These are phyloP conservation scores for Eira barbara DNA, from an alignment of 2,113 vertebrate species.

Conservation along the genomic window DNA sequence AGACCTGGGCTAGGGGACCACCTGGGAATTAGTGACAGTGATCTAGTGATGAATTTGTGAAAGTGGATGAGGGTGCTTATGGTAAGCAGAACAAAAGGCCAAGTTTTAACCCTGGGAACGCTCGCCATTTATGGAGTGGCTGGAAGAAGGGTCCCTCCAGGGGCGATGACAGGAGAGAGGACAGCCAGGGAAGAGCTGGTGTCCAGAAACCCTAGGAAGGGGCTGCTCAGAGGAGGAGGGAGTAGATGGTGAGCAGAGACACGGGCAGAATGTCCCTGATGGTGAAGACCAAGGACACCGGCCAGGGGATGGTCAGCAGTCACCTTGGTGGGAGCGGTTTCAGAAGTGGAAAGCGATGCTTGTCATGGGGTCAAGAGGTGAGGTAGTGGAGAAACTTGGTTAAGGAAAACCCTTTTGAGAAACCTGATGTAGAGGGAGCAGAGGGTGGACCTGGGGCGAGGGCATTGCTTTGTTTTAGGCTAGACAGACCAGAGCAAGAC, in stretches of 20 bases:
- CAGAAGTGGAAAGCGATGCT: neutral
- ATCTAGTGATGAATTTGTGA: neutral
- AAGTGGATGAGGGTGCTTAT: neutral
- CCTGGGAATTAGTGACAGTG: neutral
- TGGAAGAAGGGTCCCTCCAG: neutral
- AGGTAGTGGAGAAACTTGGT: neutral
- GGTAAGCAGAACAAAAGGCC: neutral
- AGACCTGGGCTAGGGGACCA: neutral
- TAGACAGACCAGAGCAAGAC: neutral
- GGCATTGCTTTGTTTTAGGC: neutral
- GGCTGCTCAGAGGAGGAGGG: rapidly evolving
- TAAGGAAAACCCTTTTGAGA: neutral
- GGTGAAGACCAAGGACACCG: neutral
- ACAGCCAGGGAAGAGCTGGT: neutral
- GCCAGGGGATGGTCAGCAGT: neutral
- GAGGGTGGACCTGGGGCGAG: neutral
- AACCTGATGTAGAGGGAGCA: rapidly evolving
- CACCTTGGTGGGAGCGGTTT: neutral
- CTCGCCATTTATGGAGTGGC: neutral
- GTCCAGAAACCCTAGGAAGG: neutral
- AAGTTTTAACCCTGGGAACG: neutral
- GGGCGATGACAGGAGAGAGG: neutral
- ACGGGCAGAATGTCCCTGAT: neutral
- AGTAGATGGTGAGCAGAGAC: neutral
- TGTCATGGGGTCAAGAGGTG: neutral